Percentiles rank a stretch among this genome's conserved stretches.
Evolutionary conservation across 2,113 vertebrate species (phyloP).

Genomic region (Melanocharis versteri): DNA sequence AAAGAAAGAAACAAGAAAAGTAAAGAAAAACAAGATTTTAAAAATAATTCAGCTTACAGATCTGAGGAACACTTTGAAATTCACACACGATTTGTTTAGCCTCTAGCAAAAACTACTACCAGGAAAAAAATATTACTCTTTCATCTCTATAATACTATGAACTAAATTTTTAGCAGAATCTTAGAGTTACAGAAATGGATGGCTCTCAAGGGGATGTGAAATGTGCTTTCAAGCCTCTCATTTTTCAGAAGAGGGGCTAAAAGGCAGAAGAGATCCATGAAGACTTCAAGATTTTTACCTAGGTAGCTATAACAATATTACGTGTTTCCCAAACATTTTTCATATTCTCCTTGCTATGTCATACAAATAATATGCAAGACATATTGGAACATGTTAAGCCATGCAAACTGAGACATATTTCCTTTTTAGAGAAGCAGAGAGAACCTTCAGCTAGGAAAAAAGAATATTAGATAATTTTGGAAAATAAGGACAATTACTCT

Average conservation of each 20-base stretch:
- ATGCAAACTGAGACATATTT: background rate
- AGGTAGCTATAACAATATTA: background rate
- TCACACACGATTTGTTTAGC: background rate
- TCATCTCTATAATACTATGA: background rate
- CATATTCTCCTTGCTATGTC: background rate
- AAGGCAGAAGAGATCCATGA: background rate
- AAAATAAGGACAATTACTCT: background rate
- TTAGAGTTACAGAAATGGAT: background rate
- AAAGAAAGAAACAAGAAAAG: background rate
- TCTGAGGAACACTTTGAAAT: slow-evolving; percentile 16
- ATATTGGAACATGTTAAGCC: background rate
- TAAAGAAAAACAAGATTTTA: background rate
- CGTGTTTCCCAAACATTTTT: background rate
- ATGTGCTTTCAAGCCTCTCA: background rate
- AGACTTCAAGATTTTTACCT: background rate
- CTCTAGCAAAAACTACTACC: background rate
- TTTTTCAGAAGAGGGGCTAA: background rate
- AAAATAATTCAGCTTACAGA: background rate
- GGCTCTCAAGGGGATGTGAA: background rate
- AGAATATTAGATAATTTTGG: background rate
- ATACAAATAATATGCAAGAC: background rate
- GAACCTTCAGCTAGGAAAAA: background rate
- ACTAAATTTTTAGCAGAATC: background rate
- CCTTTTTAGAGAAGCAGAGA: background rate
- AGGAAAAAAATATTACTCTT: background rate